Evolutionary conservation across 2,888 invertebrate genomes (phyloP).

Genomic region (Epinotia nisella): DNA sequence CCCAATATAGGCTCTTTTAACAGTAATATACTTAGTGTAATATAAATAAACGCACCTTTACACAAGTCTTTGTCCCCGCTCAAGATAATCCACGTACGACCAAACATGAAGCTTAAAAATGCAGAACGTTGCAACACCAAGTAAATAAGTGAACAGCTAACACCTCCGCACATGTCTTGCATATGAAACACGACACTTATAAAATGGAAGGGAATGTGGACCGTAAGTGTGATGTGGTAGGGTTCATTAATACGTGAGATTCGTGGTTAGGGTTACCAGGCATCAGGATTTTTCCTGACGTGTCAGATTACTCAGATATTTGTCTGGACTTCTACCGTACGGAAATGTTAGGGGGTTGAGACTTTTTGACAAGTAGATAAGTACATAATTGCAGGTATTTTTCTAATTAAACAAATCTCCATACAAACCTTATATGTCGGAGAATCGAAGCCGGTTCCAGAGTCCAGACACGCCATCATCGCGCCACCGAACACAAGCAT

Average conservation of each 20-base stretch:
- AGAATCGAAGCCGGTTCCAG: too few relatives aligned
- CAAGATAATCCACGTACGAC: neutral
- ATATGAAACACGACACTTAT: neutral
- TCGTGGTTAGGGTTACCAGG: neutral
- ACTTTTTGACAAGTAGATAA: too few relatives aligned
- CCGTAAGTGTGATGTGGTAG: neutral
- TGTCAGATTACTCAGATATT: too few relatives aligned
- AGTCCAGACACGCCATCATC: too few relatives aligned
- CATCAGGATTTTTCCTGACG: neutral
- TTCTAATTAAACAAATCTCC: too few relatives aligned
- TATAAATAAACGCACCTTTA: neutral
- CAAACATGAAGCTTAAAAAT: slow-evolving; percentile 8
- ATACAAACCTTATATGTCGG: too few relatives aligned
- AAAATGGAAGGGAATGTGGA: neutral
- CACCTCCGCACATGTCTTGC: slow-evolving; percentile 9
- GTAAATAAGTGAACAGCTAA: slow-evolving; percentile 6
- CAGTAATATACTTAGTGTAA: too few relatives aligned
- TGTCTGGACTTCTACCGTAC: neutral
- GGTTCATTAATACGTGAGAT: neutral
- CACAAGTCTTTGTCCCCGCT: neutral
- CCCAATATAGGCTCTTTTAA: too few relatives aligned
- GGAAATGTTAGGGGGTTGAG: too few relatives aligned
- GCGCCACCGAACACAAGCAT: too few relatives aligned
- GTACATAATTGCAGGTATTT: too few relatives aligned
- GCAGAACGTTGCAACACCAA: slow-evolving; percentile 9